Base-by-base conservation (phyloP, 2,888 invertebrate species). In the Eulithis testata region DNA sequence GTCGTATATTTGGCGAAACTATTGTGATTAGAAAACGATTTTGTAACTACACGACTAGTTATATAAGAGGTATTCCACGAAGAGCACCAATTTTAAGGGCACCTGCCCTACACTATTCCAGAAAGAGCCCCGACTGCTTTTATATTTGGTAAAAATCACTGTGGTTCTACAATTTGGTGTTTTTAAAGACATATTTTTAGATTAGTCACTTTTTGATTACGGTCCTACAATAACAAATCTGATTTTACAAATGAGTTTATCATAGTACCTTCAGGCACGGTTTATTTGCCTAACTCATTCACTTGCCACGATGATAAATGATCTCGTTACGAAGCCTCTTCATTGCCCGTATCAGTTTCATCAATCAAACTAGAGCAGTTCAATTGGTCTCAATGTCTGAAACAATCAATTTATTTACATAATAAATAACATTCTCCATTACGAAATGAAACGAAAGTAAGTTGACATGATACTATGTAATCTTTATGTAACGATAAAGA, bases 401-500 rank as follows among this genome's bases (percentile, higher is more conserved):
- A 69, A 71, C 66, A 70, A 73, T 73, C 72, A 70, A 72, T 73
- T 73, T 73, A 72, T 73, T 73, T 73, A 60, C 73, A 73, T 73
- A 70, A 72, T 69, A 65, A 69, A 72, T 70, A 65, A 69, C 65
- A 66, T 65, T 63, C 63, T 66, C 57, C 54, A 45, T 73, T 71
- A 65, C 72, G 69, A 67, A 60, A 73, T 60, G 60, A 72, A 70
- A 68, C 64, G 72, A 73, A 73, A 72, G 73, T 72, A 61, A 56
- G 53, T 67, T 70, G 71, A 69, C 70, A 67, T 65, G 63, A 72
- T 61, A 51, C 47, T 52, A 68, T 68, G 77, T 73, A 72, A 76
- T 72, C 63, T 78, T 83, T 81, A 81, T 78, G 76, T 81, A 85
- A 85, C 68, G 68, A 44, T 50, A 31, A 31, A 31, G 31, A 57